These are phyloP conservation scores for Octopus sinensis DNA, from an alignment of 1,140 invertebrate species.

Conservation along the genomic window DNA sequence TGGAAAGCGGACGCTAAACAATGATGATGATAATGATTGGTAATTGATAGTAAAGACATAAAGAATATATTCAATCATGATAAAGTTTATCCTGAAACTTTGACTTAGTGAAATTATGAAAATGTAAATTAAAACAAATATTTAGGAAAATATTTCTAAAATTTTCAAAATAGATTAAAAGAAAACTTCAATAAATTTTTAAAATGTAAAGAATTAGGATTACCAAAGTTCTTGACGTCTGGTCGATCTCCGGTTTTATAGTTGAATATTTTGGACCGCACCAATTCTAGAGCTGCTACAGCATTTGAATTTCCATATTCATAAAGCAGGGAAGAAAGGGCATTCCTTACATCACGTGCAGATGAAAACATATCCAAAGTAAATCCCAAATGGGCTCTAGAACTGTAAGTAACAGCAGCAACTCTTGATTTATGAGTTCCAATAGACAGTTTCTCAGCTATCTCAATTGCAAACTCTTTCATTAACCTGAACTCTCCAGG, in stretches of 20 bases:
- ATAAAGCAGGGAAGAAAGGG: conserved; percentile 42
- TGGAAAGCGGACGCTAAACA: background rate
- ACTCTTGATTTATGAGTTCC: conserved; percentile 37
- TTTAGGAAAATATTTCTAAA: background rate
- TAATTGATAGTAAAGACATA: background rate
- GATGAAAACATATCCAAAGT: conserved; percentile 38
- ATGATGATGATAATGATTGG: background rate
- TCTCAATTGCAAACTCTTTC: conserved; percentile 38
- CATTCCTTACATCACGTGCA: conserved; percentile 36
- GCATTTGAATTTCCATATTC: conserved; percentile 50
- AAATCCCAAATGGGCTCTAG: conserved; percentile 37
- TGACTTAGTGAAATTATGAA: background rate
- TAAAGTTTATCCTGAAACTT: background rate
- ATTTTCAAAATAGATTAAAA: background rate
- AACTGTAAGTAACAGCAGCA: conserved; percentile 43
- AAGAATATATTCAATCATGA: background rate
- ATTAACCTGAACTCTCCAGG: conserved; percentile 39
- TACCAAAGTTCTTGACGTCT: conserved; percentile 42
- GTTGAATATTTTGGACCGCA: conserved; percentile 35
- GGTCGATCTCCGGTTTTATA: conserved; percentile 34
- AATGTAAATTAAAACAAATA: background rate
- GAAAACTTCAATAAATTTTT: conserved; percentile 19
- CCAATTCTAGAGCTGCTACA: conserved; percentile 39
- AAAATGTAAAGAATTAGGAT: no score
- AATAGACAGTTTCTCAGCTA: conserved; percentile 43